Evolutionary conservation across 2,888 invertebrate species (phyloP).

Genomic region (Coremacera marginata): DNA sequence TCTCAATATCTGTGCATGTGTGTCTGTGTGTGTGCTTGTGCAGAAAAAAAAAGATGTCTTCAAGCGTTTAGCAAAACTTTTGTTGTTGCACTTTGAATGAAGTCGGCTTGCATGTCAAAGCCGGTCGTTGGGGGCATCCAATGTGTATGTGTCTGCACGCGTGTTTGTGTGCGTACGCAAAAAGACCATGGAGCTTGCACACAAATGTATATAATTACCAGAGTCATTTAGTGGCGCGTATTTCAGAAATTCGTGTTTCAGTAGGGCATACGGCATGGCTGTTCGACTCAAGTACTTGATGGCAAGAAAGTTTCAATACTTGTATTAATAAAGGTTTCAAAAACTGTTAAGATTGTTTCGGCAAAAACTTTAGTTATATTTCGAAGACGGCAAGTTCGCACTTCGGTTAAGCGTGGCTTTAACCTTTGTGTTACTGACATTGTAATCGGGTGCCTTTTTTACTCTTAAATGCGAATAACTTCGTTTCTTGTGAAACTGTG

Average conservation of each 20-base stretch:
- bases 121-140: background rate
- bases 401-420: too few species aligned
- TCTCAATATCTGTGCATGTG: background rate
- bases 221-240: constrained; percentile 28
- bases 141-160: background rate
- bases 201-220: constrained; percentile 32
- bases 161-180: constrained; percentile 22
- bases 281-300: background rate
- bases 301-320: constrained; percentile 38
- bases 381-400: too few species aligned
- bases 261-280: constrained; percentile 27
- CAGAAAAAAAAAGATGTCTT: background rate
- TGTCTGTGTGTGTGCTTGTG: background rate
- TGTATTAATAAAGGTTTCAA: too few species aligned
- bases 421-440: too few species aligned
- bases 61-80: background rate
- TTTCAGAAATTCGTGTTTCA: constrained; percentile 11
- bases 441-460: too few species aligned
- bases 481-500: too few species aligned
- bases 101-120: background rate
- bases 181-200: constrained; percentile 42
- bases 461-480: too few species aligned
- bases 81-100: background rate
- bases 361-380: too few species aligned
- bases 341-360: too few species aligned